Base-by-base conservation (phyloP, 37 sponge, comb jelly and placozoan species). In the Beroe ovata region DNA sequence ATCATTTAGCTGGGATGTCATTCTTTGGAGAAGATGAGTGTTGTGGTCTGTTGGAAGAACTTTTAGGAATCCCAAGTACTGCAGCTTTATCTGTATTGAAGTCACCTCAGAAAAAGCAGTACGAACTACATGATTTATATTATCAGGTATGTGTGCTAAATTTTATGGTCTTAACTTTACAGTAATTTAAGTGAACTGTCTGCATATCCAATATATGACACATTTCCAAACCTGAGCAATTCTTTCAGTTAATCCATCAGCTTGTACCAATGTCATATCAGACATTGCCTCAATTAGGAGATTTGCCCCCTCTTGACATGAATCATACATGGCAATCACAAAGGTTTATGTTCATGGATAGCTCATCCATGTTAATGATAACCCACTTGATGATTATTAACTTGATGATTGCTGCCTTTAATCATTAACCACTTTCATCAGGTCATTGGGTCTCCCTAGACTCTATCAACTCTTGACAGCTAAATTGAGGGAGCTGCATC, bases 401-500 rank as follows among this genome's bases (percentile, higher is more conserved):
- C n/a, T n/a, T n/a, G n/a, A n/a, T n/a, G n/a, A n/a, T n/a, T n/a
- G n/a, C n/a, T n/a, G n/a, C n/a, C n/a, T n/a, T n/a, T n/a, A n/a
- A n/a, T n/a, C n/a, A n/a, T n/a, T n/a, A n/a, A n/a, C n/a, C n/a
- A n/a, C n/a, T n/a, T 47, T 47, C 11, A 16, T 47, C 54, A 47
- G 54, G 11, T 47, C 54, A 6, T 11, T 47, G 11, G 11, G 54
- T 11, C 54, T 47, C 11, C 54, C 6, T 47, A 6, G 54, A 6
- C 54, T 47, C 11, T 47, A 47, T 47, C 6, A 47, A 11, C 6
- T 11, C 54, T 47, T 47, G 54, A 11, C 54, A 47, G 54, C 54
- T 16, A 66, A 66, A 32, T 37, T 66, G 4, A 66, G 30, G 30
- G 69, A 66, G 16, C 69, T 66, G 29, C 69, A 66, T 66, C 33